Percentiles rank a stretch among this genome's conserved stretches.
Conservation (phyloP, 2,888 invertebrate genomes). For the Microctonus hyperodae region DNA sequence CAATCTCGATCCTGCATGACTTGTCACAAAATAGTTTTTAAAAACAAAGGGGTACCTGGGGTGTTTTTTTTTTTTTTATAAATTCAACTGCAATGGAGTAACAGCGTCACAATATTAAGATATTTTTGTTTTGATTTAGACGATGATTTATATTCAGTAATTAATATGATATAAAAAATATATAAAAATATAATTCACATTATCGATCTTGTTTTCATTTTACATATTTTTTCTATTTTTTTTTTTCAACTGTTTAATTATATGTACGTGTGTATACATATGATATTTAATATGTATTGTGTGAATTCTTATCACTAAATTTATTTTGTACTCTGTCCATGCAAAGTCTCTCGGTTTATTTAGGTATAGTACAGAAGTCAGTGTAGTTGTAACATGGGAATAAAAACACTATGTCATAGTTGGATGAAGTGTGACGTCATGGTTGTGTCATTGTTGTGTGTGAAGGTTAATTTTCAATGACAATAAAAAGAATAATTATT, state of each 20-base stretch:
- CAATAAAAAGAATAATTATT: background rate
- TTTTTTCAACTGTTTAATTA: background rate
- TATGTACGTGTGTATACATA: background rate
- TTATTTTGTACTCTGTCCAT: background rate
- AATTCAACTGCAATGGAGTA: constrained; percentile 4
- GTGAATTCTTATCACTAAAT: background rate
- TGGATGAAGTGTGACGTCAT: background rate
- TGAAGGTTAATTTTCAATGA: background rate
- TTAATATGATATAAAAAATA: background rate
- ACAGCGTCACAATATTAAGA: background rate
- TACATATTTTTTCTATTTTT: background rate
- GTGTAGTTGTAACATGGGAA: background rate
- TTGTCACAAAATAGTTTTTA: background rate
- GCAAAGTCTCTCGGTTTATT: too few relatives aligned
- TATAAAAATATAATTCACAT: background rate
- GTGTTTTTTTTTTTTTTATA: background rate
- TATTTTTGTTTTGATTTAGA: background rate
- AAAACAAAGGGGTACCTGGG: background rate
- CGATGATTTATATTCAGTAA: background rate
- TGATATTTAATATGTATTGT: background rate
- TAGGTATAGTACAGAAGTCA: too few relatives aligned
- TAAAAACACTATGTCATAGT: too few relatives aligned
- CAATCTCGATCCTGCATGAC: background rate
- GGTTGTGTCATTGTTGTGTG: background rate
- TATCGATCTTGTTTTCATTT: background rate